Evolutionary conservation across 2,888 invertebrate genomes (phyloP).

Genomic region (Melinopterus prodromus): DNA sequence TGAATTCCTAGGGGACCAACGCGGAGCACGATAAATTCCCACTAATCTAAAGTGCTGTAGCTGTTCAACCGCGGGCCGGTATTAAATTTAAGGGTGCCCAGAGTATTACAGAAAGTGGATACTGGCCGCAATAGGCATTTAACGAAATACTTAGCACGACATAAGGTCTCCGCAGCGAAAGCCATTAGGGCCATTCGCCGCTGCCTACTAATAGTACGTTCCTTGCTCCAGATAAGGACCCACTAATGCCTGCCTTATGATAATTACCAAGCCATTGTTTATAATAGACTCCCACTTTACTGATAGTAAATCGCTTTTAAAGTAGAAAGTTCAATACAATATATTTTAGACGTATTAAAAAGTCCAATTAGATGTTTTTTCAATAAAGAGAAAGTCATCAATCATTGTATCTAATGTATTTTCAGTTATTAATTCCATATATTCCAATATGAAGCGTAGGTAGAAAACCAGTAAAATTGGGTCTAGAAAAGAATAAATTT

Average conservation of each 20-base stretch:
- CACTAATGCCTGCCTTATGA: neutral
- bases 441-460: too few species aligned
- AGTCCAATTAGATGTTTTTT: too few species aligned
- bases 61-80: neutral
- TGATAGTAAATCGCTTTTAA: neutral
- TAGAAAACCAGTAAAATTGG: too few species aligned
- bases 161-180: slow-evolving; percentile 4
- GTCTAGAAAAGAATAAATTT: too few species aligned
- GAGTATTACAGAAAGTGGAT: slow-evolving; percentile 4
- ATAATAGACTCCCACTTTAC: neutral
- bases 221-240: neutral
- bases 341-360: neutral
- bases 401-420: too few species aligned
- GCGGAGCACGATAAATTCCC: neutral
- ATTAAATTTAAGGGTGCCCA: neutral
- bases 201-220: neutral
- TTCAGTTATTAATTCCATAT: too few species aligned
- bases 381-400: too few species aligned
- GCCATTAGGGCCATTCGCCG: neutral
- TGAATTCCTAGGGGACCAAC: neutral
- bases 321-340: neutral
- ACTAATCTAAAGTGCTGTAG: neutral
- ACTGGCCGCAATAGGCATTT: slow-evolving; percentile 4
- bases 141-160: slow-evolving; percentile 4
- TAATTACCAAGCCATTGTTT: neutral